phyloP scores from a whole-genome alignment of 2,113 vertebrate genomes.

The Diadophis punctatus region DNA sequence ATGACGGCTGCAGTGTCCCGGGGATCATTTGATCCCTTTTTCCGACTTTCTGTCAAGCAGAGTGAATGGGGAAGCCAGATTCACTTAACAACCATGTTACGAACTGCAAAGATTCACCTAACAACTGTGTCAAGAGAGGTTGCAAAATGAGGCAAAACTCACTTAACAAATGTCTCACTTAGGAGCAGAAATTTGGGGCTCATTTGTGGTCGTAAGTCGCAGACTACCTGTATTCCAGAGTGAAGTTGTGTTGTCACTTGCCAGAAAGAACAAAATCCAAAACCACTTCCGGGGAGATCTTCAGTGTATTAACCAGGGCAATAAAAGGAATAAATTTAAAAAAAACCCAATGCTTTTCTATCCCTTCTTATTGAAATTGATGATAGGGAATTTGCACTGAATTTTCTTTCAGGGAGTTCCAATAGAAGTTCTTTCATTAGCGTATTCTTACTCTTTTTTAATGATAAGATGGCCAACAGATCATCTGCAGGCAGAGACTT shows the following conservation, averaged over 20 bases:
- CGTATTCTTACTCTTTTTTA: not conserved
- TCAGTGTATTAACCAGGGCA: not conserved
- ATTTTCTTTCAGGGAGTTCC: not conserved
- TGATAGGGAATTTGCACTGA: not conserved
- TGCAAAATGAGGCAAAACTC: too few species aligned
- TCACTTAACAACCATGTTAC: too few species aligned
- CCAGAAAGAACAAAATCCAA: not conserved
- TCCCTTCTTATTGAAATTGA: not conserved
- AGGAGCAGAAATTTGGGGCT: too few species aligned
- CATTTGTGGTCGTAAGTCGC: too few species aligned
- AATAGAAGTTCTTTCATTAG: not conserved
- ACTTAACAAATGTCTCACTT: too few species aligned
- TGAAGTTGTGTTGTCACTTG: not conserved
- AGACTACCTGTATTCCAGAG: not conserved
- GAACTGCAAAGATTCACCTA: too few species aligned
- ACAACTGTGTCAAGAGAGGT: too few species aligned
- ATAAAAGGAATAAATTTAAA: not conserved
- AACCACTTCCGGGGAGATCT: not conserved
- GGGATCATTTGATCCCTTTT: too few species aligned
- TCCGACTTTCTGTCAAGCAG: too few species aligned
- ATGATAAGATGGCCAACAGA: not conserved
- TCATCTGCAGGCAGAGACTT: not conserved
- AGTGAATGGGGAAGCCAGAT: too few species aligned
- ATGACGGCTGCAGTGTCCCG: too few species aligned
- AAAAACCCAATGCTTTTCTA: not conserved